Base-by-base conservation (phyloP, 2,797 vertebrate species). In the Bradypodion ventrale region DNA sequence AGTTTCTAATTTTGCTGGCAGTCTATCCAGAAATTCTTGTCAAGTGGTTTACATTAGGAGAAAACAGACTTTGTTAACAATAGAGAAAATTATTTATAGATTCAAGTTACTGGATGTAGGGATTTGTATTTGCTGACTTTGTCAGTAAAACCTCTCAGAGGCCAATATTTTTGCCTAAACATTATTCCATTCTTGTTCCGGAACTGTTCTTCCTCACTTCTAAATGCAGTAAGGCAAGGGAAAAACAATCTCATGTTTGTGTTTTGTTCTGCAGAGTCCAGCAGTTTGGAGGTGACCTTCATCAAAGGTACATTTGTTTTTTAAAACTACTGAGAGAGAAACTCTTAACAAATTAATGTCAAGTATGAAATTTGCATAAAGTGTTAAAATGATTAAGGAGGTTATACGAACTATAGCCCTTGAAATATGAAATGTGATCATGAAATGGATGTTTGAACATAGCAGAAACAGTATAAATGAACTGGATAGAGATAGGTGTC, bases 31-130 rank as follows among this genome's bases (percentile, higher is more conserved):
- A 46, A 78, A 78, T 46, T 65, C 77, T 66, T 49, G 62, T 66
- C 77, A 46, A 49, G n/a, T 35, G 62, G 35, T n/a, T 66, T 79
- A 63, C 27, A 75, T 27, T 89, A 29, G 0, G 78, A 62, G 65
- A 78, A 86, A 92, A 83, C 52, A 87, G 70, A 84, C 76, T 89
- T 52, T 19, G 56, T 46, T 62, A 80, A 35, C 0, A 66, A 46
- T 66, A 79, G 87, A 86, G 40, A 80, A 81, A 84, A 91, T 89
- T 77, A 89, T 90, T 92, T 78, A 63, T 72, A 72, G 0, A 0
- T 87, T 59, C 68, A 0, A 0, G 72, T 89, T 80, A n/a, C 70
- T 89, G 62, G 32, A 16, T 42, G 25, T 42, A 0, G 2, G 87
- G 70, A 80, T 92, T 91, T 35, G 2, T 32, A 49, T 27, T 69